A percentile compares a stretch with the other conserved stretches of the same genome.
phyloP scores from a whole-genome alignment of 2,113 vertebrate species.

The Ranitomeya variabilis region DNA sequence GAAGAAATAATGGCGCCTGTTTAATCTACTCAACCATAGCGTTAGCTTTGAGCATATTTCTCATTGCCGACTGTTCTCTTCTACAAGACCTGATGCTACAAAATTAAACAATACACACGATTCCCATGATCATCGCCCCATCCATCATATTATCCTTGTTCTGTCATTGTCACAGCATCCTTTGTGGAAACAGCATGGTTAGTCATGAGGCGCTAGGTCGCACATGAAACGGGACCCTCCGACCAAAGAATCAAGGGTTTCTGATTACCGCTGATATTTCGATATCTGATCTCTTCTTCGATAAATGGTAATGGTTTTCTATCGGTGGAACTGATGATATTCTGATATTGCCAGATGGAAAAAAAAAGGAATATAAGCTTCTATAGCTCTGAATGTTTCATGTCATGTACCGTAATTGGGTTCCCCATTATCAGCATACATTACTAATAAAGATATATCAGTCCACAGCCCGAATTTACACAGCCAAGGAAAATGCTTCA shows the following conservation, averaged over 20 bases:
- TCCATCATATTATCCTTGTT: conserved; percentile 12
- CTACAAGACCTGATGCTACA: neutral
- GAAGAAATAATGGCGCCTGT: neutral
- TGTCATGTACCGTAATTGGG: neutral
- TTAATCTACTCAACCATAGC: neutral
- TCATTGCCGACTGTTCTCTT: neutral
- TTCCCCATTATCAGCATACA: neutral
- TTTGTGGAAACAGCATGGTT: neutral
- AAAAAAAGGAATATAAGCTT: neutral
- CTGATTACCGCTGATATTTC: conserved; percentile 42
- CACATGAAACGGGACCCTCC: conserved; percentile 2
- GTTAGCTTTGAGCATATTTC: neutral
- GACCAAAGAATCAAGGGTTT: conserved; percentile 6
- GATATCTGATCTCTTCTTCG: conserved; percentile 24
- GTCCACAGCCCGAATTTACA: neutral
- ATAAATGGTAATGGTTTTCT: conserved; percentile 26
- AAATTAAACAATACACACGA: neutral
- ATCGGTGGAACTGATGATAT: conserved; percentile 8
- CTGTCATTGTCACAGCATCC: conserved; percentile 4
- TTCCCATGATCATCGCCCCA: neutral
- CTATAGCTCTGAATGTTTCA: neutral
- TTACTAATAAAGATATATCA: neutral
- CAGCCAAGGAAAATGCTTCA: neutral
- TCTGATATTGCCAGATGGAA: neutral
- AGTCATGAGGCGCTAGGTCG: conserved; percentile 17